Percentiles rank a stretch among this genome's conserved stretches.
Conservation (phyloP, 2,113 vertebrate species). For the Phoenicopterus ruber region DNA sequence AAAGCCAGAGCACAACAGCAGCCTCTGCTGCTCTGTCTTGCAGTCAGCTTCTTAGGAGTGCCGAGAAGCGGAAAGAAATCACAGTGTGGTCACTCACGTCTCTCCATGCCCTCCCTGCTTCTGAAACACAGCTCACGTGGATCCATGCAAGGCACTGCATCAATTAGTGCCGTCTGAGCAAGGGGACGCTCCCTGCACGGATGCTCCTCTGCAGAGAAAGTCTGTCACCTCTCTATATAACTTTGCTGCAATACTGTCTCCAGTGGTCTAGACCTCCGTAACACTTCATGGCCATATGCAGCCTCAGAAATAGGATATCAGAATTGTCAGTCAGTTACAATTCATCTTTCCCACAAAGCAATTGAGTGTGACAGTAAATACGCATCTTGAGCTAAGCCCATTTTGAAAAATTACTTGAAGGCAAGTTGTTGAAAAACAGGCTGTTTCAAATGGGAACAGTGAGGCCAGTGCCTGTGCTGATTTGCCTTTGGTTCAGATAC, state of each 20-base stretch:
- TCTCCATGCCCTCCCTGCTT: not conserved
- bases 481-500: not conserved
- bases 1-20: not conserved
- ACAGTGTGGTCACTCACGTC: not conserved
- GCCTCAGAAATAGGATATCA: not conserved
- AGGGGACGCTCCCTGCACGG: not conserved
- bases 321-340: not conserved
- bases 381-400: not conserved
- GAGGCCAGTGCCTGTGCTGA: not conserved
- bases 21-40: not conserved
- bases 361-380: constrained; percentile 9
- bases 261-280: not conserved
- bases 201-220: not conserved
- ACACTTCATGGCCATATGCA: not conserved
- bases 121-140: not conserved
- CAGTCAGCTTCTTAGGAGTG: not conserved
- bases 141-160: not conserved
- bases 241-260: not conserved
- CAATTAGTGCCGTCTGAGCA: not conserved
- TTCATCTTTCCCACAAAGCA: not conserved
- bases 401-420: constrained; percentile 32
- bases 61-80: not conserved
- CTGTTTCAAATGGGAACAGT: not conserved
- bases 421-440: not conserved
- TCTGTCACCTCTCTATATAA: not conserved